Evolutionary conservation across 2,113 vertebrate genomes (phyloP).

Genomic region (Orientallactaga bullata): DNA sequence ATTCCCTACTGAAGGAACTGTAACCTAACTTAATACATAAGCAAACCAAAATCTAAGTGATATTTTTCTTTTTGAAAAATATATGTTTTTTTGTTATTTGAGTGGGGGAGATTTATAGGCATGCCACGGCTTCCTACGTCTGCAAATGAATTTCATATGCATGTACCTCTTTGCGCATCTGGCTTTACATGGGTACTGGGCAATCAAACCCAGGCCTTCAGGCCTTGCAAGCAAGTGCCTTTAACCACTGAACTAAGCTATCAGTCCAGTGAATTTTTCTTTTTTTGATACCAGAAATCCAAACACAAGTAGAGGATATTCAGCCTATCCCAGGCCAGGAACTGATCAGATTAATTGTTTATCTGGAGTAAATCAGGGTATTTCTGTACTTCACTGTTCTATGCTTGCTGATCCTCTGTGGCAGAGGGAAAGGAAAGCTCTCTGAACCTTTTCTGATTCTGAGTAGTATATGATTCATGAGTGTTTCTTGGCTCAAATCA

Average conservation of each 20-base stretch:
- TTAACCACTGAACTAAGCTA: too few relatives aligned
- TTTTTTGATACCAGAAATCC: background rate
- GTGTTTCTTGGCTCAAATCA: too few relatives aligned
- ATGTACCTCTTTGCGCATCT: too few relatives aligned
- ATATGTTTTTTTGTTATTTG: too few relatives aligned
- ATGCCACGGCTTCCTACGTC: too few relatives aligned
- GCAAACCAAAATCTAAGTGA: background rate
- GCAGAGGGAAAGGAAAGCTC: background rate
- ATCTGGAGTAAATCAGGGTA: background rate
- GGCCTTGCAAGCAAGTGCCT: too few relatives aligned
- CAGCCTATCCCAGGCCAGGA: background rate
- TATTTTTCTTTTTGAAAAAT: too few relatives aligned
- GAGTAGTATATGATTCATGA: background rate
- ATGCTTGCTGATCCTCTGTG: background rate
- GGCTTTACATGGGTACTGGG: too few relatives aligned
- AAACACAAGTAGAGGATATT: background rate
- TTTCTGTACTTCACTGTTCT: background rate
- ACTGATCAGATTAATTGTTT: background rate
- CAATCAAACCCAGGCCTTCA: too few relatives aligned
- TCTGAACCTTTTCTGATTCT: background rate
- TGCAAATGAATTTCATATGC: too few relatives aligned
- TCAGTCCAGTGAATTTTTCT: too few relatives aligned
- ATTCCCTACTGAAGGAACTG: background rate
- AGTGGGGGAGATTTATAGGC: too few relatives aligned
- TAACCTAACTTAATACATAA: background rate